Evolutionary conservation across 2,888 invertebrate genomes (phyloP).

Genomic region (Reticulitermes lucifugus): DNA sequence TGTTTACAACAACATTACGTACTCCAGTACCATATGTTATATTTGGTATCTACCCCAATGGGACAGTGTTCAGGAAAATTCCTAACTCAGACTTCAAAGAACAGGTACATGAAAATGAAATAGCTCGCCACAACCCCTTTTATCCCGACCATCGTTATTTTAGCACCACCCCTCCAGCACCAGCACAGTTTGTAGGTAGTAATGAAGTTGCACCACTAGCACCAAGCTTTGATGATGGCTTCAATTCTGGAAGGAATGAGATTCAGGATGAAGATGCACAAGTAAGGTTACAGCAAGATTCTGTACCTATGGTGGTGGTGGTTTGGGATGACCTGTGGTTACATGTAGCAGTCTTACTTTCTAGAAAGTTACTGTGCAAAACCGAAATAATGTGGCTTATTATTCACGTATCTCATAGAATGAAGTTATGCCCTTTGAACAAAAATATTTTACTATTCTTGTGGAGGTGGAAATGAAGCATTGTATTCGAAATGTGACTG

Average conservation of each 20-base stretch:
- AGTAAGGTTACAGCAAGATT: background rate
- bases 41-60: constrained; percentile 82
- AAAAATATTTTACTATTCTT: too few species aligned
- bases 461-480: too few species aligned
- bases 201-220: background rate
- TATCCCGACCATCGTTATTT: constrained; percentile 45
- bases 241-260: background rate
- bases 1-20: constrained; percentile 59
- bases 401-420: too few species aligned
- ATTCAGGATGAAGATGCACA: constrained; percentile 8
- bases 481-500: too few species aligned
- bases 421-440: too few species aligned
- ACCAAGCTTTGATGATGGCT: constrained; percentile 21
- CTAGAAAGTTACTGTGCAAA: too few species aligned
- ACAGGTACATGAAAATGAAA: constrained; percentile 52
- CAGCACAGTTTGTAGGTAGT: constrained; percentile 1
- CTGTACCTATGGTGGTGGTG: background rate
- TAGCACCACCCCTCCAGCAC: constrained; percentile 47
- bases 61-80: constrained; percentile 82
- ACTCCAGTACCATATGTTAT: constrained; percentile 72
- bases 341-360: too few species aligned
- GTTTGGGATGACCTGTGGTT: too few species aligned
- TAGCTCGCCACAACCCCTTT: constrained; percentile 49
- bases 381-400: too few species aligned
- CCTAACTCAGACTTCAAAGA: constrained; percentile 67